Percentiles rank a stretch among this genome's conserved stretches.
These are phyloP conservation scores for Rhabdophis nuchalis DNA, from an alignment of 2,797 vertebrate genomes.

Conservation along the genomic window DNA sequence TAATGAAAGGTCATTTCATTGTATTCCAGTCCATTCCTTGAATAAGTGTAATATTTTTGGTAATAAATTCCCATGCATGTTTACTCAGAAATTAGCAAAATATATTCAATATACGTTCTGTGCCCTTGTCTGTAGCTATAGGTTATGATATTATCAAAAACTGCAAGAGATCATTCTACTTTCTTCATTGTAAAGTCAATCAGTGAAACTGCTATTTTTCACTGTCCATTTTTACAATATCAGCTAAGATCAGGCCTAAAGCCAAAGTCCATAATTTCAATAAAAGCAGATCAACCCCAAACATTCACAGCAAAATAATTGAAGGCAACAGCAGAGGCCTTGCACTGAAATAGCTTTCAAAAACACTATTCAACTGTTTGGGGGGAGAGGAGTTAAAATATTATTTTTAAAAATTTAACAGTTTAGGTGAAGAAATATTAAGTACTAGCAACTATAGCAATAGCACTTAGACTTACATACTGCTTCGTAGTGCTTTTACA, in stretches of 20 bases:
- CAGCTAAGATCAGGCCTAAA: neutral
- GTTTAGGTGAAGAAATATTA: neutral
- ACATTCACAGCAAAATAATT: neutral
- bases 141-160: neutral
- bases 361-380: neutral
- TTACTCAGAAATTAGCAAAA: neutral
- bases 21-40: rapidly evolving
- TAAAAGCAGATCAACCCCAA: neutral
- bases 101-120: neutral
- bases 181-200: neutral
- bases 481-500: no score
- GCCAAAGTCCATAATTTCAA: neutral
- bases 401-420: neutral
- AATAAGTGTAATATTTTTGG: neutral
- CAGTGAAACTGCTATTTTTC: neutral
- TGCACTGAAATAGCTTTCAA: neutral
- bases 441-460: neutral
- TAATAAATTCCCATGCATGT: neutral
- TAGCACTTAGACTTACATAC: no score
- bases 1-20: neutral
- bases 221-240: neutral
- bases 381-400: neutral
- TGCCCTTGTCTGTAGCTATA: neutral
- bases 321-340: neutral
- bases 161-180: neutral